Percentiles rank a stretch among this genome's conserved stretches.
Evolutionary conservation across 2,888 invertebrate species (phyloP).

Genomic region (Nasonovia ribisnigri): DNA sequence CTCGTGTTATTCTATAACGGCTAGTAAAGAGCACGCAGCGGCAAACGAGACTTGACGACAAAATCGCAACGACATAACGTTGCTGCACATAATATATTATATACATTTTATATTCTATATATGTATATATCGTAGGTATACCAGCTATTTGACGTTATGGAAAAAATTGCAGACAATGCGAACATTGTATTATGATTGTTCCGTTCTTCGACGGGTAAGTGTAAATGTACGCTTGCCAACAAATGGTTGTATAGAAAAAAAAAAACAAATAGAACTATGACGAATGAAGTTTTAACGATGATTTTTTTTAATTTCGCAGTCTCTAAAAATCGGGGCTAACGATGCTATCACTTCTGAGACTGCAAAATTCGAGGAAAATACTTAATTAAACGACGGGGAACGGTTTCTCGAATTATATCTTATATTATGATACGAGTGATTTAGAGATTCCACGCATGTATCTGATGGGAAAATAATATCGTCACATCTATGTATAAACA

Average conservation of each 20-base stretch:
- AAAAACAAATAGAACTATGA: neutral
- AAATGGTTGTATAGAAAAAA: neutral
- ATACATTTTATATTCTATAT: neutral
- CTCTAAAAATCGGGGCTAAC: neutral
- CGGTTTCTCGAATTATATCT: neutral
- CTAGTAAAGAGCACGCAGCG: neutral
- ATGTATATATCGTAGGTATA: neutral
- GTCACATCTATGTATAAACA: neutral
- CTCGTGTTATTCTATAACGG: neutral
- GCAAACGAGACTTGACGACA: neutral
- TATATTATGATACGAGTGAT: neutral
- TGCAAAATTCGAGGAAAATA: neutral
- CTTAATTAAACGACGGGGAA: neutral
- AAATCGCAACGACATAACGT: neutral
- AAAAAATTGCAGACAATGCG: neutral
- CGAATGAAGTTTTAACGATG: constrained; percentile 22
- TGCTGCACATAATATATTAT: neutral
- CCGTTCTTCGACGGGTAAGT: neutral
- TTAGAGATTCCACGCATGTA: constrained; percentile 2
- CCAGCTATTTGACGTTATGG: neutral
- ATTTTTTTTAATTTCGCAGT: constrained; percentile 22
- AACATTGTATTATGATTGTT: neutral
- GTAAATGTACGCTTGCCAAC: neutral
- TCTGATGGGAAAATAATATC: neutral
- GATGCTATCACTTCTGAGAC: neutral